These are phyloP conservation scores for Mus spicilegus DNA, from an alignment of 2,113 vertebrate species.

Conservation along the genomic window DNA sequence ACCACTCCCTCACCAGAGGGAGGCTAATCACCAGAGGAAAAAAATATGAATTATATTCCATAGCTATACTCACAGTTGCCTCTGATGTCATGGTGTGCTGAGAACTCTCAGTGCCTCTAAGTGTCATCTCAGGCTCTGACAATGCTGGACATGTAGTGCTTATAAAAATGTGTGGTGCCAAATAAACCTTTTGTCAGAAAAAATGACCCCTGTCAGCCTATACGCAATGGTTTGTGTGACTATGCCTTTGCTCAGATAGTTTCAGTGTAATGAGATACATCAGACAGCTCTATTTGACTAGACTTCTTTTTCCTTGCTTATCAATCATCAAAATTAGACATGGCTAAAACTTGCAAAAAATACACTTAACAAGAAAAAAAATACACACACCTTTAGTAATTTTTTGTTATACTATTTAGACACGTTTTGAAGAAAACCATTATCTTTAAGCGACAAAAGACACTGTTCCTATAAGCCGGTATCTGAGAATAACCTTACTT, in stretches of 20 bases:
- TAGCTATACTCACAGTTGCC: conserved; percentile 53
- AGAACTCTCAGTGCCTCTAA: conserved; percentile 72
- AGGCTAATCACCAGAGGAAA: conserved; percentile 4
- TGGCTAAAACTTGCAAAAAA: conserved; percentile 62
- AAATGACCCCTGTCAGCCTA: conserved; percentile 78
- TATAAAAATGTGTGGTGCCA: conserved; percentile 64
- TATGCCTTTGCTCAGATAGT: conserved; percentile 66
- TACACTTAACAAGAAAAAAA: background rate
- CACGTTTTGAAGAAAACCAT: conserved; percentile 32
- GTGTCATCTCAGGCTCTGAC: conserved; percentile 64
- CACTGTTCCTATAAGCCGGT: background rate
- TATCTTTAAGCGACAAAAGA: conserved; percentile 50
- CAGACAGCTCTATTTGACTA: conserved; percentile 35
- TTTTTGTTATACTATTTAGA: conserved; percentile 23
- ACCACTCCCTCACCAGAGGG: background rate
- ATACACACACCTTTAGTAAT: background rate
- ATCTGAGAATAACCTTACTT: background rate
- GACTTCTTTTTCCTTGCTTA: conserved; percentile 10
- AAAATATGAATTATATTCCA: conserved; percentile 58
- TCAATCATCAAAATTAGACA: conserved; percentile 49
- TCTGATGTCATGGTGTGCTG: conserved; percentile 56
- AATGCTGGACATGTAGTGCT: conserved; percentile 66
- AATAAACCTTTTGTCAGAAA: conserved; percentile 77
- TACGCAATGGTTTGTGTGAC: conserved; percentile 71
- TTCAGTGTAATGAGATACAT: conserved; percentile 59